Base-by-base conservation (phyloP, 1,140 invertebrate genomes). In the Drosophila nannoptera region DNA sequence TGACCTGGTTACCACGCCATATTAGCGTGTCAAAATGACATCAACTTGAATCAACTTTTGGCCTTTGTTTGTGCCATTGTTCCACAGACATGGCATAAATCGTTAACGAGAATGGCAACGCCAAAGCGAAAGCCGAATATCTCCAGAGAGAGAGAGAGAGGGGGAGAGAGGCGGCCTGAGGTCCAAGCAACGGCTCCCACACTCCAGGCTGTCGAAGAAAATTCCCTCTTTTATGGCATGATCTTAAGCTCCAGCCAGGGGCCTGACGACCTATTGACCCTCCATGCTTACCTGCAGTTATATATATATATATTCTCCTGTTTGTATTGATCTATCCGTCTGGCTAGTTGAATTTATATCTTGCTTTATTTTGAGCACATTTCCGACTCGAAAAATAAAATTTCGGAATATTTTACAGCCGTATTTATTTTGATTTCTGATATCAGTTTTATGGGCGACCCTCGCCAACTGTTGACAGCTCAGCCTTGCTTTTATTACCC, bases 1-100 rank as follows among this genome's bases (percentile, higher is more conserved):
- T 82, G 64, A 64, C 64, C 76, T 56, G 72, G 45, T 65, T 75
- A 62, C 48, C 73, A 75, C 65, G 59, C 63, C 53, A 69, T 80
- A 86, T 74, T 84, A 71, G 80, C 80, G 80, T 84, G 80, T 77
- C 80, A 71, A 74, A 77, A 58, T 69, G 81, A 70, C 73, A 84
- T 84, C 78, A 86, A 80, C 76, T 70, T 65, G 86, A 83, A 84
- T 84, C 81, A 86, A 76, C 75, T 84, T 83, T 75, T 49, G 46
- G 72, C 49, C 80, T 66, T 75, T 66, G 78, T 49, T 76, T 78
- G 65, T 43, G 50, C 75, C 42, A 68, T 55, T 62, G 36, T 48
- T 7, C 45, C 29, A 54, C 40, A 69, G 80, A 82, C 80, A 78
- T 84, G 75, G 61, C 63, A 77, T 66, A 69, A 77, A 84, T 70